A percentile compares a stretch with the other conserved stretches of the same genome.
phyloP scores from a whole-genome alignment of 2,113 vertebrate genomes.

The Chaetops frenatus region DNA sequence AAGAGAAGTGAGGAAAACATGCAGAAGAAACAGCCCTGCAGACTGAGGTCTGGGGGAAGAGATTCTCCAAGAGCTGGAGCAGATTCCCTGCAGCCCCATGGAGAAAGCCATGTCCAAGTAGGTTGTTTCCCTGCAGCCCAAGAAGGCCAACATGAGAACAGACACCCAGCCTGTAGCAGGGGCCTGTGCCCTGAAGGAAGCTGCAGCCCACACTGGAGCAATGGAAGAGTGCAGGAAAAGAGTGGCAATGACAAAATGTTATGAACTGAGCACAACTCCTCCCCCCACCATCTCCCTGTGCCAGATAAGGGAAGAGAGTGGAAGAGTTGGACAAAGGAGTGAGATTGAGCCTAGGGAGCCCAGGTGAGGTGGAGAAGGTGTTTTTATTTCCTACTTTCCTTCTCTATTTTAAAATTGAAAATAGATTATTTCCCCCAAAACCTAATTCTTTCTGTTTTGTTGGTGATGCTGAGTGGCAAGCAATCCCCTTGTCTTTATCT shows the following conservation, averaged over 20 bases:
- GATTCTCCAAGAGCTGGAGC: background rate
- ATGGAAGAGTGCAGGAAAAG: background rate
- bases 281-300: rapidly evolving
- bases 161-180: background rate
- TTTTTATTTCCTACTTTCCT: background rate
- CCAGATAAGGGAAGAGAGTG: rapidly evolving
- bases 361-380: too few relatives aligned
- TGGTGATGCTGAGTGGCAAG: background rate
- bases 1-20: background rate
- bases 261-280: background rate
- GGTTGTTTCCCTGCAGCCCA: background rate
- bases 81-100: background rate
- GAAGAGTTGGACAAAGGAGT: background rate
- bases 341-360: background rate
- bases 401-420: background rate
- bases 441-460: background rate
- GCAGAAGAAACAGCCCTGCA: background rate
- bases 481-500: background rate
- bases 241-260: background rate
- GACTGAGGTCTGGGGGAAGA: background rate
- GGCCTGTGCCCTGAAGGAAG: background rate
- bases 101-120: background rate
- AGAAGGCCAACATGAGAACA: background rate
- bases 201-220: background rate
- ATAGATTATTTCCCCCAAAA: background rate